Base-by-base conservation (phyloP, 2,797 vertebrate genomes). In the Microchirus variegatus region DNA sequence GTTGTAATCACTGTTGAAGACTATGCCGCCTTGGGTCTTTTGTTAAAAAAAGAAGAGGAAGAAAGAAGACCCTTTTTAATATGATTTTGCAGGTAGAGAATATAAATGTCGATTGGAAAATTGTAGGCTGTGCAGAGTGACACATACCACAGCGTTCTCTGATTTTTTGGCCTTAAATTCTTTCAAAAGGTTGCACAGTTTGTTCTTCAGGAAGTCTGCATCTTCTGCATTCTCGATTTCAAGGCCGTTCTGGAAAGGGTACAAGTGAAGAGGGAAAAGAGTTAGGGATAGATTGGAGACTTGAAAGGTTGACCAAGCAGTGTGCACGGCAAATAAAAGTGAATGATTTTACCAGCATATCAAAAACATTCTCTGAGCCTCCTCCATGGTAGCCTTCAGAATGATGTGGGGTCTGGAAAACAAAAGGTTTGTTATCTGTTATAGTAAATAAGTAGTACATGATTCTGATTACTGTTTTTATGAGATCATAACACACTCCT, bases 211-310 rank as follows among this genome's bases (percentile, higher is more conserved):
- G 69, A 92, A 93, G 18, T 89, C 79, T 2, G 93, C 93, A 18
- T 94, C 92, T 67, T 93, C 90, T 62, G 73, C 75, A 70, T 88
- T 93, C 18, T 93, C 88, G 45, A 94, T 93, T 80, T 93, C 83
- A 70, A 94, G 77, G 47, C 85, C 86, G 63, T 83, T 89, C 93
- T 94, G 63, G 12, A n/a, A 51, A 43, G 14, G 9, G 26, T 47
- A 47, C 54, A 61, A 59, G 17, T 16, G 13, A 55, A 8, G 36
- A 26, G 14, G 5, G 15, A 26, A 55, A 48, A 31, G 45, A 3
- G 37, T 18, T 53, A 13, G 2, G 13, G 0, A 3, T 22, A 3
- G 22, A 22, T 22, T 22, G 2, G 4, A 22, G 19, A 22, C 19
- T 22, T 2, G 19, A 12, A 42, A 13, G 5, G 31, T 31, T n/a